Base-by-base conservation (phyloP, 2,113 vertebrate genomes). In the Melierax canorus region DNA sequence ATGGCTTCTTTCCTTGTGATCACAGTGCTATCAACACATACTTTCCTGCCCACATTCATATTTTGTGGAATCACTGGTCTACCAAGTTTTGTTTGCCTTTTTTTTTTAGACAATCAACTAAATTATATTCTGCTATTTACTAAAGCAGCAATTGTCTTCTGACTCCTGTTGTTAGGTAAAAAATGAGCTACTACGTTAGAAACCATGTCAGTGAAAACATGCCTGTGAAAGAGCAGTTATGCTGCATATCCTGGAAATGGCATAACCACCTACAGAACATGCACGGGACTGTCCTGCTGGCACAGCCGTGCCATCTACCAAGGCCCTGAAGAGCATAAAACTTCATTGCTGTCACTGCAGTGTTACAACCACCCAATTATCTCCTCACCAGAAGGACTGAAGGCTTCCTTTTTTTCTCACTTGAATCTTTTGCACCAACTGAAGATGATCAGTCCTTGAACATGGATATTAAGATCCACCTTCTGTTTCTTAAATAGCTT, bases 401-500 rank as follows among this genome's bases (percentile, higher is more conserved):
- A 86, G 68, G 5, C n/a, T 94, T 81, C 41, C n/a, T 96, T 91
- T 84, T 73, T 59, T 59, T 63, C 41, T 51, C 64, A 63, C 41
- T 94, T 92, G 77, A 74, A 63, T 58, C 30, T 84, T 96, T 92
- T 8, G 1, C 60, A 85, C 39, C 58, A 90, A 82, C 66, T 79
- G 34, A 62, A 87, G 64, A 71, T 94, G 84, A 85, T 89, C 93
- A 83, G 88, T 71, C 21, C 36, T 85, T 88, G 90, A 90, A 78
- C 45, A 68, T 43, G 43, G 56, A 63, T 78, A 76, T 88, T 90
- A 93, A 93, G 62, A 93, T 77, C 86, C 60, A 83, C 39, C 75
- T 92, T 94, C 93, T 83, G 20, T 86, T 93, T 90, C 82, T 62
- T 86, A 88, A 76, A 90, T 66, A 88, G n/a, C 66, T 92, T 53